Percentiles rank a stretch among this genome's conserved stretches.
These are phyloP conservation scores for Hydrolagus colliei DNA, from an alignment of 2,797 vertebrate genomes.

Conservation along the genomic window DNA sequence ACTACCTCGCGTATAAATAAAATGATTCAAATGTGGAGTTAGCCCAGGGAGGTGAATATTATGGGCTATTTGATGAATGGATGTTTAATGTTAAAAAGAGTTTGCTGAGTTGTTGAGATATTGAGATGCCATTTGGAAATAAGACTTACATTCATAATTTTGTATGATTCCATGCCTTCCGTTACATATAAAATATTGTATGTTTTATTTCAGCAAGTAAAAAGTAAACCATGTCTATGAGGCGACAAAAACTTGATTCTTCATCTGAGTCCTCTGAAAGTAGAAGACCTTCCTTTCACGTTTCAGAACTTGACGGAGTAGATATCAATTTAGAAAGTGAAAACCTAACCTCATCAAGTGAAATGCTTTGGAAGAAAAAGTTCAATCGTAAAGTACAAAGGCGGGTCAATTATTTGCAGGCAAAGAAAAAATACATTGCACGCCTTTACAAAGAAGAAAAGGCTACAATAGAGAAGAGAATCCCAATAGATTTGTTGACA, in stretches of 20 bases:
- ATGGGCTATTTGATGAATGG: too few species aligned
- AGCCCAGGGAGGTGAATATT: too few species aligned
- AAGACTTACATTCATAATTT: too few species aligned
- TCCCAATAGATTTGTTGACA: slow-evolving; percentile 46
- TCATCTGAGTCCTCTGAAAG: background rate
- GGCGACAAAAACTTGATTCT: background rate
- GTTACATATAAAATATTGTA: background rate
- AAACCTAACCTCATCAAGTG: background rate
- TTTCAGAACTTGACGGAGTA: background rate
- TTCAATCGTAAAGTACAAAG: slow-evolving; percentile 50
- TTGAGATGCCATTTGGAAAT: too few species aligned
- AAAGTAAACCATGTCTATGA: slow-evolving; percentile 39
- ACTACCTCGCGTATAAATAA: too few species aligned
- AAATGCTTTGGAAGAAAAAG: slow-evolving; percentile 43
- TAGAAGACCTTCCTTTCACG: slow-evolving; percentile 18
- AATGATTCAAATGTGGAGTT: too few species aligned
- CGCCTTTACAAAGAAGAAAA: slow-evolving; percentile 41
- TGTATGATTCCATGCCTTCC: too few species aligned
- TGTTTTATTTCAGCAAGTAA: slow-evolving; percentile 34
- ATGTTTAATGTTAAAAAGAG: too few species aligned
- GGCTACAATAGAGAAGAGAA: slow-evolving; percentile 41
- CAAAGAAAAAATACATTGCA: slow-evolving; percentile 41
- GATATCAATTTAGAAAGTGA: background rate
- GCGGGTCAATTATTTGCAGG: slow-evolving; percentile 50
- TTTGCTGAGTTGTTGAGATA: too few species aligned